Base-by-base conservation (phyloP, 1,140 invertebrate genomes). In the Pseudomyrmex cubaensis region DNA sequence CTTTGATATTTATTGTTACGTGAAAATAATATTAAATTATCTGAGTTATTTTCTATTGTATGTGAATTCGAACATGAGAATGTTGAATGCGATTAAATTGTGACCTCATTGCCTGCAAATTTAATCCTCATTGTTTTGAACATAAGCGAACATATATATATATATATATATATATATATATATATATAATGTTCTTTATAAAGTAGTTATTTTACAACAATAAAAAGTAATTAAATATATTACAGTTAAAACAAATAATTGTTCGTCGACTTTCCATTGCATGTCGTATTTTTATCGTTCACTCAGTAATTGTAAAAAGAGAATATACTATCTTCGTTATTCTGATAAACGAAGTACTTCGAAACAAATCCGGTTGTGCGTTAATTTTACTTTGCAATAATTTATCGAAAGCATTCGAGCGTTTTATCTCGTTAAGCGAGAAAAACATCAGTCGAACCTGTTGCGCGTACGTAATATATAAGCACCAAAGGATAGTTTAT, bases 401-500 rank as follows among this genome's bases (percentile, higher is more conserved):
- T 75, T 44, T 44, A 4, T 17, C 44, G 22, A 57, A 70, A 59
- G 44, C 13, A 7, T 66, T 77, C 50, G 35, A 22, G 12, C 35
- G 7, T 78, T 20, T 52, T 22, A 77, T 78, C 35, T 59, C 20
- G 15, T 80, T 46, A n/a, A 70, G 2, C 46, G 22, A 75, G 50
- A 56, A 82, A 63, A 44, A 56, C 8, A 62, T 72, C 25, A 82
- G 12, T 15, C 76, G 22, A 76, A 82, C 70, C 70, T 75, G 69
- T 82, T 82, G 61, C 70, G 57, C 70, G 25, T 64, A 76, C 20
- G 35, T 82, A 76, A 82, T 67, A 25, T 35, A 46, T 70, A 54
- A 69, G 15, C 44, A 69, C 76, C 61, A 13, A 12, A n/a, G 10
- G 15, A 8, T 57, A 80, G 54, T 80, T 80, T 70, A 80, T 78